Evolutionary conservation across 2,113 vertebrate genomes (phyloP).

Genomic region (Odocoileus hemionus): DNA sequence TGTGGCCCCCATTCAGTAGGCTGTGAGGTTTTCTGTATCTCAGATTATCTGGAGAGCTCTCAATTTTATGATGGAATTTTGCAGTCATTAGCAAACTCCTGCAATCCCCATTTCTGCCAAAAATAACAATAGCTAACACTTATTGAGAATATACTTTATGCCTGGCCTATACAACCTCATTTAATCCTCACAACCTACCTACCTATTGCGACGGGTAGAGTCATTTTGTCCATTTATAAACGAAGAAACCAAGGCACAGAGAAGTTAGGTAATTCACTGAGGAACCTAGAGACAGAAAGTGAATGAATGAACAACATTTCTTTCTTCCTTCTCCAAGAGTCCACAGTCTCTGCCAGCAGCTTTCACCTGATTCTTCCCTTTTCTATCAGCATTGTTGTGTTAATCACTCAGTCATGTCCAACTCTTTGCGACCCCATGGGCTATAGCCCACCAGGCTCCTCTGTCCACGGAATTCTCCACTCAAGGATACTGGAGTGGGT

Average conservation of each 20-base stretch:
- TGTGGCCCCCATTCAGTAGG: background rate
- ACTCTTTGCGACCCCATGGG: background rate
- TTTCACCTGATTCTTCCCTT: background rate
- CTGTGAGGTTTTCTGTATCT: background rate
- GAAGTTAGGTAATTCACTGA: background rate
- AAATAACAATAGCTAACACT: background rate
- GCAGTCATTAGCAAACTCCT: background rate
- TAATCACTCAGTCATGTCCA: background rate
- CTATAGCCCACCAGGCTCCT: background rate
- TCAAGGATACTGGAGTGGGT: background rate
- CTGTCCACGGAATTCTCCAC: background rate
- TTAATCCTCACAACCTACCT: background rate
- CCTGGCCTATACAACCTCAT: background rate
- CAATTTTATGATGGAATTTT: background rate
- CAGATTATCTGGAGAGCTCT: constrained; percentile 37
- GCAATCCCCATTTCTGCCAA: background rate
- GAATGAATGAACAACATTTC: background rate
- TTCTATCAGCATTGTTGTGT: background rate
- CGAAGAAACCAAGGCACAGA: background rate
- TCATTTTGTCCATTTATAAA: background rate
- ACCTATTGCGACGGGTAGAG: too few species aligned
- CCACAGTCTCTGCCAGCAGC: background rate
- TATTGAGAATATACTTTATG: background rate
- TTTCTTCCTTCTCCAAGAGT: background rate
- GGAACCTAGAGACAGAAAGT: background rate